Conservation (phyloP, 1,140 invertebrate species). For the Drosophila sp. region DNA sequence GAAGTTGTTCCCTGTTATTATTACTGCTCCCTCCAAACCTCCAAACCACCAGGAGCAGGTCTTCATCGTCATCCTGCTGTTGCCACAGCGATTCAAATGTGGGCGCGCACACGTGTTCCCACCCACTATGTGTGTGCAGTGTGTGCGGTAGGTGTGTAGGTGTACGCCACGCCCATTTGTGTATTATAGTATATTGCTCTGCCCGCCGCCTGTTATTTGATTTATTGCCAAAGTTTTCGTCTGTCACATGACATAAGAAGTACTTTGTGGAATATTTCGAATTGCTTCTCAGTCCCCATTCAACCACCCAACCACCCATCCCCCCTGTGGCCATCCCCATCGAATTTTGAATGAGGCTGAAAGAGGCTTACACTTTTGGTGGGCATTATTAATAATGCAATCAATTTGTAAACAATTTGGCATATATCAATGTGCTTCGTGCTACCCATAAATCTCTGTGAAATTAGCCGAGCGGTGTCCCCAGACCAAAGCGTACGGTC, state of each 20-base stretch:
- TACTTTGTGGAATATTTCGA: conserved; percentile 77
- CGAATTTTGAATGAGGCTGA: conserved; percentile 9
- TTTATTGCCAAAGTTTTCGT: conserved; percentile 78
- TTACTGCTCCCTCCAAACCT: conserved; percentile 6
- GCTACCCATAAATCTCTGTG: conserved; percentile 69
- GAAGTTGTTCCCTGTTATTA: conserved; percentile 47
- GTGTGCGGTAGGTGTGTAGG: not conserved
- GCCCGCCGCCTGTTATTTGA: conserved; percentile 62
- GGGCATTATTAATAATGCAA: conserved; percentile 80
- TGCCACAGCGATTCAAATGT: conserved; percentile 32
- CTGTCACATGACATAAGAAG: conserved; percentile 79
- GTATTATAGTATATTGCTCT: conserved; percentile 2
- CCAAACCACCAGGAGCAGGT: not conserved
- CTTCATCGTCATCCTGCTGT: conserved; percentile 9
- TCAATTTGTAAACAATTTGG: conserved; percentile 81
- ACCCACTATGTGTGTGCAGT: too few species aligned
- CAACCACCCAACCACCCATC: not conserved
- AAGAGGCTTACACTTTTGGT: conserved; percentile 30
- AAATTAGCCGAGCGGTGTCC: conserved; percentile 57
- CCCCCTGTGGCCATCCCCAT: not conserved
- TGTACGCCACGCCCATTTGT: conserved; percentile 52
- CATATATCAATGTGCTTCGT: conserved; percentile 78
- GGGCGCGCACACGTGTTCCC: conserved; percentile 43
- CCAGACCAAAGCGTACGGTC: conserved; percentile 10
- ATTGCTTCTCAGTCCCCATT: conserved; percentile 22